Evolutionary conservation across 2,797 vertebrate species (phyloP), one percentile per base, ranked within the genome.

Genomic region (Nannoperca australis): DNA sequence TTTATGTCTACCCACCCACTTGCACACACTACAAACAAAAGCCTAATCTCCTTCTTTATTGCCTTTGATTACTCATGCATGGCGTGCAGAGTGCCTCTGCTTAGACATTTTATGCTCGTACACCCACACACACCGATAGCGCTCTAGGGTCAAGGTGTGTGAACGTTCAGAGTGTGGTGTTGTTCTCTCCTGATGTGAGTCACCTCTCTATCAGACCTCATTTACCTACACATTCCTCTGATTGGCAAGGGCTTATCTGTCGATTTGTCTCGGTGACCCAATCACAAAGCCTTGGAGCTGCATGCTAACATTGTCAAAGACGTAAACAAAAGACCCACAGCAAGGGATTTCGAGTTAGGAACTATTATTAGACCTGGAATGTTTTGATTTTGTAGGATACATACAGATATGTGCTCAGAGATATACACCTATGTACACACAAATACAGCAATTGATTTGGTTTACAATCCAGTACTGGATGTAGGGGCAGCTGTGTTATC

Each of bases 51-150:
- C 44, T n/a, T 53, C 40, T 69, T 34, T 55, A 65, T 54, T 70
- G 71, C 61, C 47, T 82, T 74, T 85, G 55, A 77, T 81, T 56
- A 42, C n/a, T 64, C 73, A 55, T 64, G 27, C 53, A 7, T 32
- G 38, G 22, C 64, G 36, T 61, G 49, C 65, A 38, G 24, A 60
- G 58, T 4, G 56, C 17, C 30, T 34, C 47, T 44, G 17, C 49
- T 30, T 40, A 13, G 4, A 53, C 44, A 36, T 22, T 27, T 53
- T 30, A 34, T 58, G 36, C n/a, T 20, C 8, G 3, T 7, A 14
- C 42, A 13, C 44, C 18, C 32, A 42, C 38, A 32, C 15, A 34
- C 15, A 34, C 30, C 18, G 38, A 22, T 7, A 17, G 14, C 9
- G 2, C 72, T 36, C 20, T 44, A 17, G 13, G 65, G 55, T 83